These are phyloP conservation scores for Cryptophagus acutangulus DNA, from an alignment of 2,888 invertebrate species.

Conservation along the genomic window DNA sequence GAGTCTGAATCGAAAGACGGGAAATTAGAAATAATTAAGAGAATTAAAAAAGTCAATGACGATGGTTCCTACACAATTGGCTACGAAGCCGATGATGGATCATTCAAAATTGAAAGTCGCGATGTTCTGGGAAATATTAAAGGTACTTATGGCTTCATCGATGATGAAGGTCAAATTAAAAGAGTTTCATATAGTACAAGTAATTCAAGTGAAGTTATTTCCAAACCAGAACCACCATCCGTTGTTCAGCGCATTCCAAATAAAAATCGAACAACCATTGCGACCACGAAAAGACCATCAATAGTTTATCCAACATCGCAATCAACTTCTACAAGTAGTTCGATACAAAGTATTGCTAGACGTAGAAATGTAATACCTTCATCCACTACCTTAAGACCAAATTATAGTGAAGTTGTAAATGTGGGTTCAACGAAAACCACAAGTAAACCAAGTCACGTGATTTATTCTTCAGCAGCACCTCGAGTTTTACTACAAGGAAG, in stretches of 20 bases:
- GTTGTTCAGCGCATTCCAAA: conserved; percentile 45
- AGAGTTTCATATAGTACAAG: conserved; percentile 69
- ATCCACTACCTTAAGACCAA: conserved; percentile 40
- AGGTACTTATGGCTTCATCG: conserved; percentile 78
- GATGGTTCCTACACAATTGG: conserved; percentile 83
- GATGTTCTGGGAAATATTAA: conserved; percentile 76
- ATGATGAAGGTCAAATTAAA: conserved; percentile 71
- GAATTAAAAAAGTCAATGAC: conserved; percentile 73
- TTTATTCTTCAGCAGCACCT: conserved; percentile 43
- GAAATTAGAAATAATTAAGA: conserved; percentile 74
- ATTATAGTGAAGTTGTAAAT: conserved; percentile 35
- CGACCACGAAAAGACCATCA: conserved; percentile 55
- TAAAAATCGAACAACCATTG: conserved; percentile 40
- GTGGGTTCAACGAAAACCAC: conserved; percentile 39
- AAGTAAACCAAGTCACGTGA: conserved; percentile 38
- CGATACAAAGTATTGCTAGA: conserved; percentile 61
- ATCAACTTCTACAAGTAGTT: conserved; percentile 53
- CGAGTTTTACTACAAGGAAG: conserved; percentile 41
- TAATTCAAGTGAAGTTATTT: conserved; percentile 49
- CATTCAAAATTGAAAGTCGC: conserved; percentile 78
- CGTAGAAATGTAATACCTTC: conserved; percentile 44
- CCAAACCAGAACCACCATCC: conserved; percentile 44
- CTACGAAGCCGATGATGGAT: conserved; percentile 80
- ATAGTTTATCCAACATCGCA: conserved; percentile 43
- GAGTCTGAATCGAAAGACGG: conserved; percentile 64